Evolutionary conservation across 2,797 vertebrate species (phyloP), one percentile per base, ranked within the genome.

Genomic region (Xiphophorus birchmanni): DNA sequence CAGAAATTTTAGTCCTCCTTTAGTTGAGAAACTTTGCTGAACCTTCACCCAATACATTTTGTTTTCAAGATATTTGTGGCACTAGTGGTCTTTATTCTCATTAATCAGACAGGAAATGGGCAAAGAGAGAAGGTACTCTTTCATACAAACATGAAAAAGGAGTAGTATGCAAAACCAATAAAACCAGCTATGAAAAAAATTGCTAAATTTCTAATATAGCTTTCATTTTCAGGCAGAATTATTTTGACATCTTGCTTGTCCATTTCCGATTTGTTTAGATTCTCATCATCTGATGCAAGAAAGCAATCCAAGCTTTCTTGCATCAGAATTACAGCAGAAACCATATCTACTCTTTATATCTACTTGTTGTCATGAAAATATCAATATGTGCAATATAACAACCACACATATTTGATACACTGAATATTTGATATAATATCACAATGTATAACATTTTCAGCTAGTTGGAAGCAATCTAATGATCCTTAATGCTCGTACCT

Each of bases 21-120:
- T 71, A 73, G 82, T 90, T 89, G 79, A 85, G 90, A 90, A 90
- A 91, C 76, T 21, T 75, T 29, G 60, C 29, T 87, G 86, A 91
- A 87, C 88, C 82, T 84, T 90, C 80, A 86, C 88, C 81, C 78
- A n/a, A 23, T 5, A 4, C 7, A 9, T 35, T 35, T 63, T 32
- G 13, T 21, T 37, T 65, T 37, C 17, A 65, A 69, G 37, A 42
- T 23, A 42, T 42, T 40, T 23, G 35, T 23, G 35, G 63, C 63
- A 37, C 63, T 67, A 4, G 15, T 67, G 35, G 9, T 37, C 8
- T 23, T 42, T 42, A 42, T 65, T 65, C 35, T 32, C 60, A 35
- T 17, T 65, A 37, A 65, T 65, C 60, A 37, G 17, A 37, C 32
- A 65, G 17, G 2, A 37, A 65, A 37, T 65, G 7, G 32, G 32